Base-by-base conservation (phyloP, 1,140 invertebrate genomes). In the Sesamia nonagrioides region DNA sequence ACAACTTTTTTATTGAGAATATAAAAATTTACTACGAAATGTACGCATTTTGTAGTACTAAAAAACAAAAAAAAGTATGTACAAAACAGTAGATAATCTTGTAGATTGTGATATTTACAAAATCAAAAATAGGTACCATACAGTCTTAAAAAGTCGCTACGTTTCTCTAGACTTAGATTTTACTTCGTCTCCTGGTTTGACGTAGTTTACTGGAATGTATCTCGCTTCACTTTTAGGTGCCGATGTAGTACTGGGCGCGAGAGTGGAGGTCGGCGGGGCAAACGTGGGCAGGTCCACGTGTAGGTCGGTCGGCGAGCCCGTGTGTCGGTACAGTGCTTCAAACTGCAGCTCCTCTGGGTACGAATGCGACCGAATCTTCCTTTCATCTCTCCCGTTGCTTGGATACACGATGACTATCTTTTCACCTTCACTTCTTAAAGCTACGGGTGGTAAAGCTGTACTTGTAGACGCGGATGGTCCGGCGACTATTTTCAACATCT, bases 321-420 rank as follows among this genome's bases (percentile, higher is more conserved):
- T 92, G 73, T 94, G 94, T 42, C 90, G 88, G 77, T 95, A 95
- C 37, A 95, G 58, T 2, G 93, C 92, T 79, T 95, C 95, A 78
- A 95, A 95, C 71, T 95, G 95, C 82, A 95, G 78, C 75, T 95
- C 92, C 71, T 95, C 95, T 0, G 95, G 91, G 75, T 92, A 91
- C 0, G 93, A 92, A 77, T 95, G 95, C 0, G 95, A 95, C 45
- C 90, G 89, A 48, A 95, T 95, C 77, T 95, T 95, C 21, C 94
- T 86, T 61, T 95, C 95, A 54, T 95, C 94, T 80, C 95, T 89
- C 0, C 89, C 91, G 79, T 95, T 95, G 66, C 91, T 95, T 4
- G 95, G 95, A 82, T 95, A 95, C 6, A 95, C 95, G 37, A 95
- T 95, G 0, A 95, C 87, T 27, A 95, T 92, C 74, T 95, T 95